A percentile compares a stretch with the other conserved stretches of the same genome.
Conservation (phyloP, 2,888 invertebrate genomes). For the Plagiodera versicolora region DNA sequence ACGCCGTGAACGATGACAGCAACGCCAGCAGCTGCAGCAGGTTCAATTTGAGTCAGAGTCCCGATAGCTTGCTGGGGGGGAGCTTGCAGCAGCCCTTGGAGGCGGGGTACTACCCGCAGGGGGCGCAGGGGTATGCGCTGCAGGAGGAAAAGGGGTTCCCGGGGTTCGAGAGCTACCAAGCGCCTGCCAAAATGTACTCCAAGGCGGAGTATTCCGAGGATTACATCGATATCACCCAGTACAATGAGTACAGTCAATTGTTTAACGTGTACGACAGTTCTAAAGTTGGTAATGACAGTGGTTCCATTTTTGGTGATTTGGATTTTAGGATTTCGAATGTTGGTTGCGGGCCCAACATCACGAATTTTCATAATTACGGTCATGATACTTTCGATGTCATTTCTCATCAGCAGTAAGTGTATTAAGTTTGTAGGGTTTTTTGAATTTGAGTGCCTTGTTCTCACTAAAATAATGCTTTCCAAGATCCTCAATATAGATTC, state of each 20-base stretch:
- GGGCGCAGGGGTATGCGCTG: conserved; percentile 37
- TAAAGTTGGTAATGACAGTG: conserved; percentile 41
- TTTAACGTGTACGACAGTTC: conserved; percentile 46
- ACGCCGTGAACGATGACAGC: conserved; percentile 57
- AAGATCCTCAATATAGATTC: conserved; percentile 36
- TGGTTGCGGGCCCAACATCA: conserved; percentile 32
- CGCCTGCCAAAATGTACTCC: conserved; percentile 26
- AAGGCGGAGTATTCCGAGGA: conserved; percentile 42
- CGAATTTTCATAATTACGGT: conserved; percentile 38
- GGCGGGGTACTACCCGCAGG: conserved; percentile 26
- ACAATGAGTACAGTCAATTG: conserved; percentile 49
- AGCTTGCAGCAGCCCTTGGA: conserved; percentile 38
- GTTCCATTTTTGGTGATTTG: conserved; percentile 48
- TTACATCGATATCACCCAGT: conserved; percentile 46
- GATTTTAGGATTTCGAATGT: conserved; percentile 48
- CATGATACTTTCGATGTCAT: conserved; percentile 41
- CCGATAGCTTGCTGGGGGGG: too few relatives aligned
- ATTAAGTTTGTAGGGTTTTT: conserved; percentile 28
- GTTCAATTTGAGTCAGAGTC: too few relatives aligned
- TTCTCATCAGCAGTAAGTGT: conserved; percentile 30
- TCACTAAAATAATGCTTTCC: conserved; percentile 39
- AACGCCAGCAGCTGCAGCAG: conserved; percentile 51
- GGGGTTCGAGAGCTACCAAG: conserved; percentile 36
- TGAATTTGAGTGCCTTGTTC: conserved; percentile 37
- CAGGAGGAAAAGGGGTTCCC: conserved; percentile 38